Percentiles rank a stretch among this genome's conserved stretches.
Evolutionary conservation across 2,888 invertebrate species (phyloP).

Genomic region (Agriotes lineatus): DNA sequence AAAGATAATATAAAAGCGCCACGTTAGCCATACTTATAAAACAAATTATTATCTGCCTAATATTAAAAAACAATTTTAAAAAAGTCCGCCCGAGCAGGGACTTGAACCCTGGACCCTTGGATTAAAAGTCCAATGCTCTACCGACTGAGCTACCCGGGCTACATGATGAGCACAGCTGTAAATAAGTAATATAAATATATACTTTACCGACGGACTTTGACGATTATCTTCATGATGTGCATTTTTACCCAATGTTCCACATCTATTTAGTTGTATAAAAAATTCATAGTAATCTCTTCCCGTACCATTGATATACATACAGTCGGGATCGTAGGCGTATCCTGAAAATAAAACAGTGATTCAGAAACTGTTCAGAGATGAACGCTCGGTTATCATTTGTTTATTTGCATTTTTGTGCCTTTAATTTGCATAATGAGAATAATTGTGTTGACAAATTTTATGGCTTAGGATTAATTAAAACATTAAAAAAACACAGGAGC

Average conservation of each 20-base stretch:
- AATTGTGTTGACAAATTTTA: too few species aligned
- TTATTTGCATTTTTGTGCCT: too few species aligned
- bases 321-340: constrained; percentile 93
- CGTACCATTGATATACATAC: constrained; percentile 94
- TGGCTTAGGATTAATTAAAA: too few species aligned
- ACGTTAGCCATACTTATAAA: too few species aligned
- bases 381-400: too few species aligned
- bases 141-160: constrained; percentile 79
- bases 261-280: constrained; percentile 91
- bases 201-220: constrained; percentile 86
- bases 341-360: constrained; percentile 70
- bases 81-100: constrained; percentile 75
- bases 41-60: too few species aligned
- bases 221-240: constrained; percentile 86
- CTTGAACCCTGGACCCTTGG: constrained; percentile 82
- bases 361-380: neutral
- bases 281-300: constrained; percentile 94
- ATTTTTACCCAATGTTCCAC: constrained; percentile 91
- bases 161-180: neutral
- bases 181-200: neutral
- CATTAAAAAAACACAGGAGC: too few species aligned
- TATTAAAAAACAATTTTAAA: constrained; percentile 40
- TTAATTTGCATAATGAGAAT: too few species aligned
- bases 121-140: constrained; percentile 81
- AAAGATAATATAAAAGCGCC: too few species aligned